A percentile compares a stretch with the other conserved stretches of the same genome.
phyloP scores from a whole-genome alignment of 2,888 invertebrate genomes.

The Allacma fusca region DNA sequence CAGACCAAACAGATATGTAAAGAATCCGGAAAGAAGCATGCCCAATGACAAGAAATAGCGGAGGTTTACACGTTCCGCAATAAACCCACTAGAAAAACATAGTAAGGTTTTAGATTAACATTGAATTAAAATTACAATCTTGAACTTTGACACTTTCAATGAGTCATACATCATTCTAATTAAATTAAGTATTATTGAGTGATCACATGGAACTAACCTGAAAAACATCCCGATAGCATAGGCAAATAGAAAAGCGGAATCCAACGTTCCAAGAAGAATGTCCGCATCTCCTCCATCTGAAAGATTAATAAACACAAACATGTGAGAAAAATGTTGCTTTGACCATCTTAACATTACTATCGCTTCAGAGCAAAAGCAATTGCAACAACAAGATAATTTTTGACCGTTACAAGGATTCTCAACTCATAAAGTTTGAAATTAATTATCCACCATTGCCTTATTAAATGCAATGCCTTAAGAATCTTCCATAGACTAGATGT shows the following conservation, averaged over 20 bases:
- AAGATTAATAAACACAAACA: not conserved
- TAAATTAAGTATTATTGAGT: conserved; percentile 1
- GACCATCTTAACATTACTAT: not conserved
- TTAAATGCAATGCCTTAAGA: not conserved
- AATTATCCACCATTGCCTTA: not conserved
- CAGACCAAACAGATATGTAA: conserved; percentile 88
- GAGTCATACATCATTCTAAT: not conserved
- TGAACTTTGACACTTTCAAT: not conserved
- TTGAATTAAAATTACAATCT: not conserved
- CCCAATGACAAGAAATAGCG: conserved; percentile 90
- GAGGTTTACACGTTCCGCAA: conserved; percentile 90
- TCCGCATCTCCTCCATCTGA: conserved; percentile 76
- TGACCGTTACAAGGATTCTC: not conserved
- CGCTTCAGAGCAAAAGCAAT: not conserved
- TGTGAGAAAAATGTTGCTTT: not conserved
- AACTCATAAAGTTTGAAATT: not conserved
- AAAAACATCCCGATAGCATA: conserved; percentile 93
- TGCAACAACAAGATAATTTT: not conserved
- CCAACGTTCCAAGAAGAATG: conserved; percentile 82
- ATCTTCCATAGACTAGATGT: no score
- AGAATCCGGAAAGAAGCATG: conserved; percentile 86
- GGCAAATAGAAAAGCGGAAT: conserved; percentile 89
- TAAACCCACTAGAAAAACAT: conserved; percentile 73
- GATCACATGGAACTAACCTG: conserved; percentile 66
- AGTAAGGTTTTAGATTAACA: not conserved